phyloP scores from a whole-genome alignment of 2,888 invertebrate species.

The Liposcelis brunnea region DNA sequence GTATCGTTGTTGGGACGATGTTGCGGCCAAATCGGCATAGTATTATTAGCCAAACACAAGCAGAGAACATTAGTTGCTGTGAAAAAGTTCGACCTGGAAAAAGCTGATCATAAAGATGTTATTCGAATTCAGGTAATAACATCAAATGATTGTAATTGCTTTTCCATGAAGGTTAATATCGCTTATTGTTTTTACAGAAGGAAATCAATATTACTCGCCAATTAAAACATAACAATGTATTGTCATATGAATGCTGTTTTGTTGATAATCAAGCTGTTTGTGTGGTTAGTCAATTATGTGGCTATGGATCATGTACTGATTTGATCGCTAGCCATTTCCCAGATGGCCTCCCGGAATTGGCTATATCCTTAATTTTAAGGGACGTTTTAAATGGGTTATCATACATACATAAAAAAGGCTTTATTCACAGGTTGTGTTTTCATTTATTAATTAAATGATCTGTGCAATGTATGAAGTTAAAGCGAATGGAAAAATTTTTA shows the following conservation, averaged over 20 bases:
- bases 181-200: constrained; percentile 35
- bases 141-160: too few species aligned
- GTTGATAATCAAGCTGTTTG: constrained; percentile 38
- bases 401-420: constrained; percentile 69
- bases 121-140: not conserved
- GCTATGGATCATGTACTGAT: constrained; percentile 67
- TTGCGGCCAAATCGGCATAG: constrained; percentile 49
- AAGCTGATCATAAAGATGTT: constrained; percentile 37
- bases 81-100: constrained; percentile 60
- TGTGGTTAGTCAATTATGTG: constrained; percentile 67
- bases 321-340: constrained; percentile 58
- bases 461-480: too few species aligned
- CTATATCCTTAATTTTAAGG: constrained; percentile 58
- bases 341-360: constrained; percentile 62
- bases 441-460: not conserved
- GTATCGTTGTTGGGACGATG: constrained; percentile 50
- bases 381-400: constrained; percentile 64
- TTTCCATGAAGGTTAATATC: constrained; percentile 21
- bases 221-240: constrained; percentile 64
- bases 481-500: too few species aligned
- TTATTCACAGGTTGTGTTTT: constrained; percentile 57
- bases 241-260: constrained; percentile 1
- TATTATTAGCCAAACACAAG: constrained; percentile 51
- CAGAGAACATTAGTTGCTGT: constrained; percentile 50
- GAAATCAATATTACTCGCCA: constrained; percentile 64